Evolutionary conservation across 2,113 vertebrate species (phyloP).

Genomic region (Scatophagus argus): DNA sequence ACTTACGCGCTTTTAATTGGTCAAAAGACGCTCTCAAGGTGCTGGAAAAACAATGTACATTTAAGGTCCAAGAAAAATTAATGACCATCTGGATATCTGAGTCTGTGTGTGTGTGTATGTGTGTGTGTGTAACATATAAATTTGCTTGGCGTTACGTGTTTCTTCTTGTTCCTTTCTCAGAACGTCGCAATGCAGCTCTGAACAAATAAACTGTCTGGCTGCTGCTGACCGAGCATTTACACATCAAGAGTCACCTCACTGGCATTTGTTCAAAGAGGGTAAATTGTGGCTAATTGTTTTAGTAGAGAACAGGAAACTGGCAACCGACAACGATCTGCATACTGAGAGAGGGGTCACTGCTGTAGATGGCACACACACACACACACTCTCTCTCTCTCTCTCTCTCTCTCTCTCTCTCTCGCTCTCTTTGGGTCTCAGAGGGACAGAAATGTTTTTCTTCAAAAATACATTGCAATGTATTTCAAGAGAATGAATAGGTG

Average conservation of each 20-base stretch:
- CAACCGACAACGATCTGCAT: neutral
- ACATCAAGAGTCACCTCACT: neutral
- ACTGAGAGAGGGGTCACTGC: neutral
- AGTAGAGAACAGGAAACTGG: conserved; percentile 28
- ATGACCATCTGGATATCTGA: too few species aligned
- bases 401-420: neutral
- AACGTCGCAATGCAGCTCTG: neutral
- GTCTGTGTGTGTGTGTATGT: too few species aligned
- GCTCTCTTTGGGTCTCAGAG: too few species aligned
- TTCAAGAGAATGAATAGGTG: neutral
- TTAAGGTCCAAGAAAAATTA: neutral
- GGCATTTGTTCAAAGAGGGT: too few species aligned
- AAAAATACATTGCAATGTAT: neutral
- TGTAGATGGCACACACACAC: neutral
- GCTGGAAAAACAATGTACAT: conserved; percentile 77
- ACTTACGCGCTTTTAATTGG: conserved; percentile 92
- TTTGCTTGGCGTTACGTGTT: neutral
- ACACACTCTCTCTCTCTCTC: neutral
- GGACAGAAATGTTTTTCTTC: conserved; percentile 4
- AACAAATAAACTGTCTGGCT: neutral
- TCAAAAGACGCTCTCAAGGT: conserved; percentile 92
- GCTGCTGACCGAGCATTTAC: neutral
- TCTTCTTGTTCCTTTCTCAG: neutral
- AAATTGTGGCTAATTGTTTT: neutral
- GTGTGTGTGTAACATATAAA: neutral